Base-by-base conservation (phyloP, 2,113 vertebrate species). In the Antidorcas marsupialis region DNA sequence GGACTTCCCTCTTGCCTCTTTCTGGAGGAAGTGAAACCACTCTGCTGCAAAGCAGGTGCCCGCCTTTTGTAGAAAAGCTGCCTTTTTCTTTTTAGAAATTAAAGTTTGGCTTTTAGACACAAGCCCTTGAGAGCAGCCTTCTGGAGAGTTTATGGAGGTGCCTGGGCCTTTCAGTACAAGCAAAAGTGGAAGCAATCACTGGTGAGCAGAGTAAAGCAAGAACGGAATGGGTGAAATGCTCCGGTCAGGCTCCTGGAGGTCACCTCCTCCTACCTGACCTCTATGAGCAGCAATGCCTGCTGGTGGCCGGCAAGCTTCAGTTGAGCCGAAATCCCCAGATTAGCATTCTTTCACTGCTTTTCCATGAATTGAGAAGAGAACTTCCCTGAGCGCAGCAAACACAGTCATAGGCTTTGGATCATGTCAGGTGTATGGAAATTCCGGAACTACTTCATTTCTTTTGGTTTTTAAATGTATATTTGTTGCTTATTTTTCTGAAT, bases 1-100 rank as follows among this genome's bases (percentile, higher is more conserved):
- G 79, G 89, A 82, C 98, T 98, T 97, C 95, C 94, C 87, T 97
- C 57, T 91, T 4, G 71, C 64, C 53, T 87, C 50, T 59, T 27
- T 52, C 43, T 36, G 59, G 71, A 87, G 96, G 98, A 98, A 98
- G 91, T 91, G 97, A 97, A 93, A 97, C 19, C 1, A 15, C 27
- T 45, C 17, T 89, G 62, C 45, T 15, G 57, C n/a, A 78, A 93
- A 16, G 15, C 55, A 85, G 57, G 57, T 16, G 19, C 33, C 10
- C 30, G 50, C 0, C 39, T 43, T 86, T 50, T 28, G 62, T 52
- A 30, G 47, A 85, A 94, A 57, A 83, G 16, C 9, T 33, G 25
- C 25, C 25, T 64, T 79, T 95, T 78, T 90, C 36, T 85, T 87
- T 39, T 39, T n/a, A 71, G 19, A 89, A 45, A 64, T 11, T 39